Evolutionary conservation across 2,888 invertebrate species (phyloP), one percentile per base, ranked within the genome.

Genomic region (Lycocerus yunnanus): DNA sequence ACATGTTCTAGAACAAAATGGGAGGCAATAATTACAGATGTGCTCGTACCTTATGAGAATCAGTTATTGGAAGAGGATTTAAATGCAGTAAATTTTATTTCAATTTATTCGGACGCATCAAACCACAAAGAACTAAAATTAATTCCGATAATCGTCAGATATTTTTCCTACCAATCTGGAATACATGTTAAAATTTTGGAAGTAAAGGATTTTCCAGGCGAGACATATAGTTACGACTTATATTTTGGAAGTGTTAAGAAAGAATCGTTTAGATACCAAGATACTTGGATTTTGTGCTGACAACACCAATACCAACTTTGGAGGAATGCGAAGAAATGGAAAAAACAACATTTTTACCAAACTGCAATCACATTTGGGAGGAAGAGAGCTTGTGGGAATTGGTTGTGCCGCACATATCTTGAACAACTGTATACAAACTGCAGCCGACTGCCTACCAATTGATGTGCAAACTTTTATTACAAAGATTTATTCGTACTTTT

Each of bases 251-350:
- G 63, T 58, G 11, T 27, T 70, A 65, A 70, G 24, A 63, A 20
- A 74, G 13, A 3, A 68, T 16, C 13, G 58, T 61, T 67, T 75
- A 60, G 21, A 66, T 21, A 16, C 66, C 10, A 75, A 69, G 24
- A 43, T 69, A 24, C 15, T 73, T 15, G 72, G 72, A 14, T 61
- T 72, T 24, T 68, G 59, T 43, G 72, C 69, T 13, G 63, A 74
- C 21, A 74, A 72, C 15, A 72, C 72, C 5, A 74, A 76, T 60
- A 69, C 69, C 18, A 76, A 77, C 69, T 74, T 77, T 68, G 72
- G 66, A 20, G 70, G 74, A 58, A 61, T 43, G 24, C 24, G 27
- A 58, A 66, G 69, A 70, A 68, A n/a, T 18, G 69, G 66, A 18
- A 69, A 60, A 15, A 70, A 70, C 68, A 70, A 72, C 18, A 18